Conservation (phyloP, 2,797 vertebrate genomes). For the Australoheros facetus region DNA sequence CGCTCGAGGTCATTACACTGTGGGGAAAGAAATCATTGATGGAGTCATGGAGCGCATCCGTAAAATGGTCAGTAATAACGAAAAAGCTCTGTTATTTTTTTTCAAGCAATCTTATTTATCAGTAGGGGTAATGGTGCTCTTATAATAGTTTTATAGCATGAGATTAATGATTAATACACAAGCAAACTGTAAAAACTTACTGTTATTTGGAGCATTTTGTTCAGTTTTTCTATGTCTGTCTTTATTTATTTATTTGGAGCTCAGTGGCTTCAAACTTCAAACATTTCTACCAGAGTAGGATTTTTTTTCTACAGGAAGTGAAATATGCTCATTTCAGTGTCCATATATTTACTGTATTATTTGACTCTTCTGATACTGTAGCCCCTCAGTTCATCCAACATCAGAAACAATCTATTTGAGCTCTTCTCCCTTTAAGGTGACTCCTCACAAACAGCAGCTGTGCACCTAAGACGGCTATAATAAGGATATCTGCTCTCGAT, state of each 20-base stretch:
- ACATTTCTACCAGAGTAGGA: background rate
- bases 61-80: conserved; percentile 73
- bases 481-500: too few species aligned
- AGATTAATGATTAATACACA: too few species aligned
- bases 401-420: background rate
- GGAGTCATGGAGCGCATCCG: conserved; percentile 78
- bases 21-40: conserved; percentile 81
- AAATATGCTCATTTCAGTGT: too few species aligned
- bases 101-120: background rate
- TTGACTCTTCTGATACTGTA: background rate
- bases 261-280: background rate
- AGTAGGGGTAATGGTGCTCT: accelerated
- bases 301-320: background rate
- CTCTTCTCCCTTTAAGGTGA: background rate
- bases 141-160: background rate
- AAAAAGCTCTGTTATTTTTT: background rate
- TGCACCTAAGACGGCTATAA: background rate
- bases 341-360: too few species aligned
- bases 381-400: too few species aligned
- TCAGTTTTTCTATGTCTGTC: background rate
- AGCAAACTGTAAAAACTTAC: too few species aligned
- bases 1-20: conserved; percentile 81
- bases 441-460: background rate
- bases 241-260: background rate
- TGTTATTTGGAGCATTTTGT: background rate